Base-by-base conservation (phyloP, 2,888 invertebrate species). In the Hybos culiciformis region DNA sequence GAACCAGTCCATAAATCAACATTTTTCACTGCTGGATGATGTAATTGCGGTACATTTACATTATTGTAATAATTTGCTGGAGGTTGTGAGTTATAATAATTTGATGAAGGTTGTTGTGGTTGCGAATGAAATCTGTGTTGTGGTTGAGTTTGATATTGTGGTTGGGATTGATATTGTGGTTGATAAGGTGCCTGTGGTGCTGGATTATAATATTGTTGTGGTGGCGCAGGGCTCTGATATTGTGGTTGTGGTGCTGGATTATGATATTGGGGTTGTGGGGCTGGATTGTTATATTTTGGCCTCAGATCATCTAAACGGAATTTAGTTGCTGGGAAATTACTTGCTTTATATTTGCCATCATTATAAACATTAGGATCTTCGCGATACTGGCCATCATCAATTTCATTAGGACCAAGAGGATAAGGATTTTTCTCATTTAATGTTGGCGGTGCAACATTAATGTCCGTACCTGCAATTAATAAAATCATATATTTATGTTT, bases 351-450 rank as follows among this genome's bases (percentile, higher is more conserved):
- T 41, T 39, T 61, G 50, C 74, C 73, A 8, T 80, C 77, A 56
- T 80, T 77, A 67, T 87, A 87, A 46, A 83, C 73, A 47, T 75
- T 74, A 0, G 87, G 87, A 60, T 87, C 86, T 59, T 87, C 87
- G 37, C 84, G 72, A 64, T 87, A 87, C 56, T 87, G 86, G 0
- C 87, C 87, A 57, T 87, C 87, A 56, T 87, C 87, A 56, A 83
- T 77, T 57, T 82, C 78, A 34, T 70, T 67, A 8, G 61, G 63
- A n/a, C 58, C 65, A 44, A 69, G 52, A 1, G 73, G 73, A 43
- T 67, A 61, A 0, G 68, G 67, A 44, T 66, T 57, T 47, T 71
- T 72, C 58, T 71, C 73, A 46, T 70, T 71, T 17, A 80, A 56
- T 1, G 84, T 80, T 5, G 86, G 83, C n/a, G 87, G 86, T 1